Base-by-base conservation (phyloP, 2,113 vertebrate species). In the Apodemus speciosus region DNA sequence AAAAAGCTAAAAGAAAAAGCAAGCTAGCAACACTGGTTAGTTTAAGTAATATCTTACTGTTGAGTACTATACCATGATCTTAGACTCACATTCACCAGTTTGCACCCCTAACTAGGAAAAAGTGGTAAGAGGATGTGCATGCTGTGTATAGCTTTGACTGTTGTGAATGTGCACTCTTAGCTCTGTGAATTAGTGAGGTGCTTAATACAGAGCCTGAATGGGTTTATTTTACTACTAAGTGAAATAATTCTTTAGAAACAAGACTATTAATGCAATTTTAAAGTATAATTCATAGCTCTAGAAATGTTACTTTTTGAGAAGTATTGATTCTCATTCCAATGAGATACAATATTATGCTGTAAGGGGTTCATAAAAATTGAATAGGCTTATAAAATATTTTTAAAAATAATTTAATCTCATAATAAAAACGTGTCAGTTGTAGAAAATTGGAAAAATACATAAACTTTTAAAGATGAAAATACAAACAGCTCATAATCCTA, bases 181-280 rank as follows among this genome's bases (percentile, higher is more conserved):
- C 53, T 9, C 0, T 25, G 8, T 46, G 49, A 83, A 46, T 95
- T 62, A 90, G 21, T 16, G 8, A 32, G 25, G 35, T 38, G 89
- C 76, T 62, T 69, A 53, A 80, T 38, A 68, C 3, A 35, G 6
- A 87, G 18, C 38, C 40, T 27, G 16, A 76, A 85, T 53, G n/a
- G 1, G 0, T 43, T 96, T 88, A 58, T 58, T 92, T 89, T 76
- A 66, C 15, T 60, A 90, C 43, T 85, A 81, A 72, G 51, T 77
- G 68, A 87, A 93, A 69, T 85, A 85, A 91, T 91, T 88, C 87
- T 40, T 91, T 89, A 94, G 79, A 94, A 95, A 83, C 14, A 79
- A 85, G 88, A 90, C 88, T 81, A 53, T 76, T 76, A 93, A 77
- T 95, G 46, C 18, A 88, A 81, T 92, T 94, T 77, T 38, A 93